These are phyloP conservation scores for Neodiprion pinetum DNA, from an alignment of 1,140 invertebrate species.

Conservation along the genomic window DNA sequence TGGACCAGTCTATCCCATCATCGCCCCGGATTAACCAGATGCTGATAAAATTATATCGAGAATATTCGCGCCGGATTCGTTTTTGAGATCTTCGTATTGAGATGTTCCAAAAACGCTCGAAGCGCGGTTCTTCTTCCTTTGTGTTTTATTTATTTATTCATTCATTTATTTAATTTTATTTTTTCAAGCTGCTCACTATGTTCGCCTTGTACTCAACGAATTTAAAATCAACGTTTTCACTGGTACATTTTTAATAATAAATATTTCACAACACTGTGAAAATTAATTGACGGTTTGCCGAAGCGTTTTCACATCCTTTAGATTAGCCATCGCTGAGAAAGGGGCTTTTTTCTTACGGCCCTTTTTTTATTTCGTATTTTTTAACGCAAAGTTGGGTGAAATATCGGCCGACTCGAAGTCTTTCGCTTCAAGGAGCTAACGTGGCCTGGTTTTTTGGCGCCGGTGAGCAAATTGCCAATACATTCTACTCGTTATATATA, in stretches of 20 bases:
- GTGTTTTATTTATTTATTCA: background rate
- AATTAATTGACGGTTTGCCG: too few relatives aligned
- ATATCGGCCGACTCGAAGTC: too few relatives aligned
- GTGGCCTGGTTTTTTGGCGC: background rate
- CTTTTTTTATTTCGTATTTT: too few relatives aligned
- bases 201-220: too few relatives aligned
- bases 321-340: too few relatives aligned
- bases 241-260: too few relatives aligned
- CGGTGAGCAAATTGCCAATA: background rate
- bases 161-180: background rate
- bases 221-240: too few relatives aligned
- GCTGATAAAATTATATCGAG: background rate
- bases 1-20: constrained; percentile 10
- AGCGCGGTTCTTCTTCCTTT: background rate
- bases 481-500: background rate
- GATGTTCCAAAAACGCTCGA: too few relatives aligned
- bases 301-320: too few relatives aligned
- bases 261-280: too few relatives aligned
- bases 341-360: too few relatives aligned
- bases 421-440: background rate
- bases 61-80: background rate
- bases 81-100: background rate
- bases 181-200: background rate
- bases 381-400: background rate
- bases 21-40: background rate